These are phyloP conservation scores for Meleagris gallopavo DNA, from an alignment of 2,113 vertebrate genomes.

Conservation along the genomic window DNA sequence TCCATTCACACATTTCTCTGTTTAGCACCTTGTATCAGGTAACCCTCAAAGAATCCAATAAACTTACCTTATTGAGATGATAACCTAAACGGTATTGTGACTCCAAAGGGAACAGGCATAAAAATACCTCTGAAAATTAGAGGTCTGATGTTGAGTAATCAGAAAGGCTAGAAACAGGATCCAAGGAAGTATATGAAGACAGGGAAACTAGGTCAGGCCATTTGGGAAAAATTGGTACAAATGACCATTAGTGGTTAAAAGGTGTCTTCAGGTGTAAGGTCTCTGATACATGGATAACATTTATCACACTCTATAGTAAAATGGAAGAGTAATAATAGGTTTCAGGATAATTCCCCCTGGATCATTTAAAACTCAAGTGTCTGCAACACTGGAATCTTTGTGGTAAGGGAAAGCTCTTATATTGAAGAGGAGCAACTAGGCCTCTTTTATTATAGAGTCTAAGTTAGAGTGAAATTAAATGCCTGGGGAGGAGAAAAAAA, in stretches of 20 bases:
- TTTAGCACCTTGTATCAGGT: not conserved
- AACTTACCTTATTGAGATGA: not conserved
- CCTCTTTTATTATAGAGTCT: not conserved
- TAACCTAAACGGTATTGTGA: not conserved
- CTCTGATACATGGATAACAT: not conserved
- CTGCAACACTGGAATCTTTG: not conserved
- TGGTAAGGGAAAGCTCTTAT: not conserved
- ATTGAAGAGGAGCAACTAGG: not conserved
- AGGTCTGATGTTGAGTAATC: not conserved
- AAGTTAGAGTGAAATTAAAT: not conserved
- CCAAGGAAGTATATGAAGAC: not conserved
- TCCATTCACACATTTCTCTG: not conserved
- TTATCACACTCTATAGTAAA: not conserved
- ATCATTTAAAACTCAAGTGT: not conserved
- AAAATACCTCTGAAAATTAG: not conserved
- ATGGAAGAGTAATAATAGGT: not conserved
- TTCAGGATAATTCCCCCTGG: not conserved
- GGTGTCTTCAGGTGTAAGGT: not conserved
- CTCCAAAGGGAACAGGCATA: not conserved
- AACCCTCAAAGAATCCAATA: not conserved
- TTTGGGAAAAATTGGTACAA: not conserved
- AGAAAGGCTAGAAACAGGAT: not conserved
- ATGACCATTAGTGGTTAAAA: not conserved
- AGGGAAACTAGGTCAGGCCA: not conserved
- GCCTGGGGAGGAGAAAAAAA: not conserved